Evolutionary conservation across 2,113 vertebrate species (phyloP).

Genomic region (Clarias batrachus): DNA sequence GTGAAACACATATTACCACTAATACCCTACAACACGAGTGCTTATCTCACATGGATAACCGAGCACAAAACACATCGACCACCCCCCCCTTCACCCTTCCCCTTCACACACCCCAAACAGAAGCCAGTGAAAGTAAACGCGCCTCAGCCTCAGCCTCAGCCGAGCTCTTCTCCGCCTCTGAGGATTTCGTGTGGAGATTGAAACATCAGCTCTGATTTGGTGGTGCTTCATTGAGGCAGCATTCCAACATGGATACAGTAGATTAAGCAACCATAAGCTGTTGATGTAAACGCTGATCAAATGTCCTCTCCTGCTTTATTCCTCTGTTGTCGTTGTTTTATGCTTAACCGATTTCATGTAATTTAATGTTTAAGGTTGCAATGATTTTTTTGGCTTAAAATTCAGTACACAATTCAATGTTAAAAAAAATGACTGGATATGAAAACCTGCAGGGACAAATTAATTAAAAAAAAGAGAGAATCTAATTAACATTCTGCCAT

Average conservation of each 20-base stretch:
- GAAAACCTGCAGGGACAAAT: constrained; percentile 79
- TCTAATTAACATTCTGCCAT: constrained; percentile 81
- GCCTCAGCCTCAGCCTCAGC: constrained; percentile 3
- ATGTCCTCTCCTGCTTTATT: constrained; percentile 61
- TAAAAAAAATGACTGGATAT: constrained; percentile 73
- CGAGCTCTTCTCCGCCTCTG: constrained; percentile 35
- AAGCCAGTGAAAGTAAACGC: neutral
- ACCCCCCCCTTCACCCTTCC: neutral
- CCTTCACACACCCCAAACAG: constrained; percentile 7
- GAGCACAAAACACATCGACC: constrained; percentile 57
- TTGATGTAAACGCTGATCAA: constrained; percentile 72
- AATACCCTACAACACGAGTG: constrained; percentile 52
- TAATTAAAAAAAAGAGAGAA: constrained; percentile 73
- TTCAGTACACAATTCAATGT: constrained; percentile 63
- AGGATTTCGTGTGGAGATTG: constrained; percentile 63
- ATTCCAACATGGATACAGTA: constrained; percentile 53
- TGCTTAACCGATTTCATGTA: constrained; percentile 58
- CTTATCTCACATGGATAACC: constrained; percentile 59
- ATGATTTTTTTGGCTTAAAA: constrained; percentile 71
- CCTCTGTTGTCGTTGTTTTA: constrained; percentile 40
- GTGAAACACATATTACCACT: constrained; percentile 51
- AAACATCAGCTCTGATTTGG: constrained; percentile 55
- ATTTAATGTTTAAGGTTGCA: constrained; percentile 66
- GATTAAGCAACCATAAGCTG: constrained; percentile 67
- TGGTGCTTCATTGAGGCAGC: neutral